These are phyloP conservation scores for Odontamblyopus lacepedii DNA, from an alignment of 2,797 vertebrate genomes.

Conservation along the genomic window DNA sequence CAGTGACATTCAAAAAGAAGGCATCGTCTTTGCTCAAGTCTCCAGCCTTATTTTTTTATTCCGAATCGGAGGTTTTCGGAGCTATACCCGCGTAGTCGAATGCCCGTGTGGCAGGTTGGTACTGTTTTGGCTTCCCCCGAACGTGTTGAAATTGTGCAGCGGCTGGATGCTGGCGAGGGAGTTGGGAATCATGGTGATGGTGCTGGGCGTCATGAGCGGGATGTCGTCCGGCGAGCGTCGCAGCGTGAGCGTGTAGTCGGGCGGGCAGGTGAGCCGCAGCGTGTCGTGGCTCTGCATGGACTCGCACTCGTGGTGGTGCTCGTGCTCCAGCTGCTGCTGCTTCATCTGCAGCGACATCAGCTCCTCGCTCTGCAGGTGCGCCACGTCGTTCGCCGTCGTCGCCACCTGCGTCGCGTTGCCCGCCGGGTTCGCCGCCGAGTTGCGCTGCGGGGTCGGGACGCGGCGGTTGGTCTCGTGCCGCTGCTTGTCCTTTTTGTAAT, in stretches of 20 bases:
- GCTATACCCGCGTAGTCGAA: constrained; percentile 96
- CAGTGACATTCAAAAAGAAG: constrained; percentile 81
- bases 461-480: constrained; percentile 90
- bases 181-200: constrained; percentile 97
- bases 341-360: constrained; percentile 95
- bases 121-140: constrained; percentile 92
- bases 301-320: constrained; percentile 89
- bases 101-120: constrained; percentile 94
- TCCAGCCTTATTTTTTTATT: not conserved
- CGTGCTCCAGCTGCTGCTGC: constrained; percentile 83
- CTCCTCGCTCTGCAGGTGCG: constrained; percentile 90
- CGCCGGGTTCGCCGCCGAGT: constrained; percentile 32
- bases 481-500: constrained; percentile 96
- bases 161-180: constrained; percentile 90
- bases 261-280: constrained; percentile 87
- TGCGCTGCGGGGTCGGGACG: constrained; percentile 84
- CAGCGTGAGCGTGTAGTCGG: constrained; percentile 93
- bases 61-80: constrained; percentile 30
- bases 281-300: constrained; percentile 86
- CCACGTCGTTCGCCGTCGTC: constrained; percentile 80
- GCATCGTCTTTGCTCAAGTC: constrained; percentile 37
- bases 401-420: constrained; percentile 43
- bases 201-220: constrained; percentile 92
- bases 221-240: constrained; percentile 92
- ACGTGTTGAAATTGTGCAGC: constrained; percentile 94